phyloP scores from a whole-genome alignment of 2,113 vertebrate species.

The Lucifuga dentata region DNA sequence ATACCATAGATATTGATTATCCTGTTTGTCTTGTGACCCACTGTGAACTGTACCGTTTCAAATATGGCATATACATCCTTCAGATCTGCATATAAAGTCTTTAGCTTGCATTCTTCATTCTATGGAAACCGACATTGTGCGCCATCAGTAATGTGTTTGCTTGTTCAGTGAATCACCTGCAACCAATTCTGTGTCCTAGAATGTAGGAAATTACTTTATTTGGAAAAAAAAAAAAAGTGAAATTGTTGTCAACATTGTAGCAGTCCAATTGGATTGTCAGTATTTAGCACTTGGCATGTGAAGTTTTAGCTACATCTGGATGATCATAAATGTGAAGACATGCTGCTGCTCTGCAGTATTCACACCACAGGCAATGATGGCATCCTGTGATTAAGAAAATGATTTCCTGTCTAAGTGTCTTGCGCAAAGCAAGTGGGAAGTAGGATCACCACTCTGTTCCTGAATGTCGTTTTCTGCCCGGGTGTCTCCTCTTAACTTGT shows the following conservation, averaged over 20 bases:
- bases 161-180: background rate
- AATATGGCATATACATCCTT: conserved; percentile 4
- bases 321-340: background rate
- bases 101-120: no score
- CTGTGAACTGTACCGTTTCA: conserved; percentile 22
- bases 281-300: no score
- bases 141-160: background rate
- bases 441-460: background rate
- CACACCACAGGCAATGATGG: background rate
- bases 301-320: background rate
- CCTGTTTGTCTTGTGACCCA: conserved; percentile 62
- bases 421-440: background rate
- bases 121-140: no score
- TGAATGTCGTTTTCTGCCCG: background rate
- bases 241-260: no score
- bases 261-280: no score
- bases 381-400: background rate
- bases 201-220: background rate
- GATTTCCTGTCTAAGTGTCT: conserved; percentile 39
- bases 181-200: background rate
- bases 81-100: background rate
- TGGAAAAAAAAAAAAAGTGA: no score
- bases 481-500: conserved; percentile 8
- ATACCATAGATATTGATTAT: conserved; percentile 32
- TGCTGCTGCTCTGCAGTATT: background rate